These are phyloP conservation scores for Tauraco erythrolophus DNA, from an alignment of 2,113 vertebrate species.

Conservation along the genomic window DNA sequence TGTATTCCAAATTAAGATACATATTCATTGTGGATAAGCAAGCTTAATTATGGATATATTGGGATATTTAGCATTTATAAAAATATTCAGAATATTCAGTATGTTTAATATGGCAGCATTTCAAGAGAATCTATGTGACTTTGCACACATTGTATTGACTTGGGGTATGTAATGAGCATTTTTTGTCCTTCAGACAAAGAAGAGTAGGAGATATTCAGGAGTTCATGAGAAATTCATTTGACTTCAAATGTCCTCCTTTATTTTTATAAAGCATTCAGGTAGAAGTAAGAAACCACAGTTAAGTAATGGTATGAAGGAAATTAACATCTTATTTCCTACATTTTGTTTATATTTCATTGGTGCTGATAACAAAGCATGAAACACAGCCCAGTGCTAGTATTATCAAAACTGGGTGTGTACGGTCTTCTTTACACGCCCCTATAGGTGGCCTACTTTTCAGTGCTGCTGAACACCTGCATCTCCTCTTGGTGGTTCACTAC, in stretches of 20 bases:
- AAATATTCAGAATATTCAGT: slow-evolving; percentile 66
- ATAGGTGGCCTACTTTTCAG: not conserved
- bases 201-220: not conserved
- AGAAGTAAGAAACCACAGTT: not conserved
- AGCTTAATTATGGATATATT: slow-evolving; percentile 57
- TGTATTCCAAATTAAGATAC: slow-evolving; percentile 63
- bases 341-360: not conserved
- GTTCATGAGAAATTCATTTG: not conserved
- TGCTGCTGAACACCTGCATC: not conserved
- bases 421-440: not conserved
- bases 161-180: not conserved
- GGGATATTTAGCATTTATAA: slow-evolving; percentile 56
- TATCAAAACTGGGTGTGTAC: not conserved
- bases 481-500: not conserved
- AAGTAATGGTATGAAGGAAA: not conserved
- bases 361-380: not conserved
- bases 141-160: slow-evolving; percentile 41
- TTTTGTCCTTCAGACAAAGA: slow-evolving; percentile 11
- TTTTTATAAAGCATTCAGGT: not conserved
- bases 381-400: not conserved
- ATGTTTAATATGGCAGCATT: slow-evolving; percentile 43
- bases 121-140: slow-evolving; percentile 37
- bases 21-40: slow-evolving; percentile 60
- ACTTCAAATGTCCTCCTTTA: not conserved
- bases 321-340: not conserved